phyloP scores from a whole-genome alignment of 30 jellyfish, hydroid and myxozoan genomes.

The Aurelia aurita complex sp. Pacific region DNA sequence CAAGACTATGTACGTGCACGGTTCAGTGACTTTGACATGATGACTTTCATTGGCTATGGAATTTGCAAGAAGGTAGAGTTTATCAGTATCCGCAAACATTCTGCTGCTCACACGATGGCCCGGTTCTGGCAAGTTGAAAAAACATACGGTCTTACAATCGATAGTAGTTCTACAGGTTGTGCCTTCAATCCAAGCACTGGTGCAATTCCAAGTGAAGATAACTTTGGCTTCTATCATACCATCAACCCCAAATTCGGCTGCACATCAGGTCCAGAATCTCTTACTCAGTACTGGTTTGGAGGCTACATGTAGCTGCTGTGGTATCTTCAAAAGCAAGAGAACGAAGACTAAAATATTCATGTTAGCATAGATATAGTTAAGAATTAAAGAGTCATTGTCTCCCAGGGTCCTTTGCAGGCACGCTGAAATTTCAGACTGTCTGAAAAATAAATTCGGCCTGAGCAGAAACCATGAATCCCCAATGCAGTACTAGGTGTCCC shows the following conservation, averaged over 20 bases:
- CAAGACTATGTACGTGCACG: conserved; percentile 4
- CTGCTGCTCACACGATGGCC: background rate
- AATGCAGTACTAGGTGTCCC: too few relatives aligned
- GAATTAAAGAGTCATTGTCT: too few relatives aligned
- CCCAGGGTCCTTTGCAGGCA: too few relatives aligned
- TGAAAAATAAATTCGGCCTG: too few relatives aligned
- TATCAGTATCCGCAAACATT: conserved; percentile 1
- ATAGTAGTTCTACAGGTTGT: background rate
- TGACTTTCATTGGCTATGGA: background rate
- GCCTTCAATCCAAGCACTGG: background rate
- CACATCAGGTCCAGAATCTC: background rate
- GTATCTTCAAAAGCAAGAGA: too few relatives aligned
- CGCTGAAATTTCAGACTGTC: too few relatives aligned
- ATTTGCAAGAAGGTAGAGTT: background rate
- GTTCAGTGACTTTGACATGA: background rate
- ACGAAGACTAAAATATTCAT: too few relatives aligned
- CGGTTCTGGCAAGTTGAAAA: background rate
- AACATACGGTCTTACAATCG: background rate
- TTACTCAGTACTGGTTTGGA: conserved; percentile 33
- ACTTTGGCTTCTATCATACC: conserved; percentile 9
- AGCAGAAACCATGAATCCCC: too few relatives aligned
- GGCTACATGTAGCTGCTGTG: background rate
- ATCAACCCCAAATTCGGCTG: conserved; percentile 15
- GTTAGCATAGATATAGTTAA: too few relatives aligned
- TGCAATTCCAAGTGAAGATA: conserved; percentile 10